Conservation (phyloP, 2,888 invertebrate genomes). For the Rhingia rostrata region DNA sequence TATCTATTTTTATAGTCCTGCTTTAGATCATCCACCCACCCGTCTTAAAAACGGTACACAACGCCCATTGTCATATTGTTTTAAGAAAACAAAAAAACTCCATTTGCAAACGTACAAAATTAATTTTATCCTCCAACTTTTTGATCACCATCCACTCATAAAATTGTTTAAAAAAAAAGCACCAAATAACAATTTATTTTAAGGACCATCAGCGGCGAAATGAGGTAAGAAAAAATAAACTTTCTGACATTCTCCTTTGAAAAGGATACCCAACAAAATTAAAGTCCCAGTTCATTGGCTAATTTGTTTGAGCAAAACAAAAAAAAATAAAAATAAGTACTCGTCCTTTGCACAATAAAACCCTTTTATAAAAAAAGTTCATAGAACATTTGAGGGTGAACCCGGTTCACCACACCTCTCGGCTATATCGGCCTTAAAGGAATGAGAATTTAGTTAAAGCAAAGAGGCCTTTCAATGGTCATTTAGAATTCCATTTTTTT, state of each 20-base stretch:
- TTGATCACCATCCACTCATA: conserved; percentile 40
- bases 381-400: background rate
- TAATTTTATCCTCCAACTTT: conserved; percentile 47
- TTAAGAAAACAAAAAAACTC: background rate
- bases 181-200: conserved; percentile 21
- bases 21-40: no score
- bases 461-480: conserved; percentile 22
- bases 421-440: background rate
- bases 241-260: conserved; percentile 7
- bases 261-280: conserved; percentile 24
- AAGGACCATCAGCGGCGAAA: background rate
- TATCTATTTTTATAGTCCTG: no score
- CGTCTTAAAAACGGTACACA: no score
- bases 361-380: conserved; percentile 11
- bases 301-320: conserved; percentile 57
- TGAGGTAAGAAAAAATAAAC: background rate
- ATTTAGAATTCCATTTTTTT: conserved; percentile 46
- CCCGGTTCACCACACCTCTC: background rate
- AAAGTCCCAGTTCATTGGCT: conserved; percentile 55
- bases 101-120: conserved; percentile 10
- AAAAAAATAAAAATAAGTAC: conserved; percentile 14
- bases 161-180: conserved; percentile 32
- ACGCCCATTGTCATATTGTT: no score
- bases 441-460: conserved; percentile 9
- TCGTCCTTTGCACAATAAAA: conserved; percentile 25